phyloP scores from a whole-genome alignment of 1,140 invertebrate genomes.

The Drosophila bifasciata region DNA sequence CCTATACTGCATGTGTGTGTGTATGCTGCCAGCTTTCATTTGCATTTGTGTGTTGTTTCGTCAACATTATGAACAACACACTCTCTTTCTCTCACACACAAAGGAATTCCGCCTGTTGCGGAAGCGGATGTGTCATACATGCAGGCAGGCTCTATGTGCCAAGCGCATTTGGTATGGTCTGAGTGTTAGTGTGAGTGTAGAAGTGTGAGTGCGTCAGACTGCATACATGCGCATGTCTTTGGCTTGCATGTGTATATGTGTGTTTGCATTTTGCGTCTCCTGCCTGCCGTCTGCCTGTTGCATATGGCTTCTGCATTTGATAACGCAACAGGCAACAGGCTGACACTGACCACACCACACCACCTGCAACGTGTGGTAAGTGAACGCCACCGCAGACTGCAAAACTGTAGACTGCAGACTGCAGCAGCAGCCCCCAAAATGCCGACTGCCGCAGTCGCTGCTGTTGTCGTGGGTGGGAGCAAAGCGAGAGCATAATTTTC shows the following conservation, averaged over 20 bases:
- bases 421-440: neutral
- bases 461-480: no score
- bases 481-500: neutral
- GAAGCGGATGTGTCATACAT: conserved; percentile 61
- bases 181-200: neutral
- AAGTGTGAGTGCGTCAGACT: conserved; percentile 6
- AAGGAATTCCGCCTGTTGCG: conserved; percentile 58
- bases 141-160: neutral
- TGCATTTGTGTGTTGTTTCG: conserved; percentile 27
- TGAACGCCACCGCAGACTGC: conserved; percentile 29
- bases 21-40: conserved; percentile 18
- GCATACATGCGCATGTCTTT: no score
- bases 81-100: neutral
- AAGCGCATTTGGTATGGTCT: neutral
- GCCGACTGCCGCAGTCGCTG: neutral
- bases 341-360: conserved; percentile 54
- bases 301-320: conserved; percentile 49
- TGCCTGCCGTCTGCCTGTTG: conserved; percentile 60
- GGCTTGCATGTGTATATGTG: conserved; percentile 5
- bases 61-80: conserved; percentile 1
- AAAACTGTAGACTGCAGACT: neutral
- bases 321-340: conserved; percentile 66
- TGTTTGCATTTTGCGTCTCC: neutral
- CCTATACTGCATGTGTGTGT: neutral
- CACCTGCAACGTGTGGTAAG: conserved; percentile 13